phyloP scores from a whole-genome alignment of 2,113 vertebrate species.

The Brachionichthys hirsutus region DNA sequence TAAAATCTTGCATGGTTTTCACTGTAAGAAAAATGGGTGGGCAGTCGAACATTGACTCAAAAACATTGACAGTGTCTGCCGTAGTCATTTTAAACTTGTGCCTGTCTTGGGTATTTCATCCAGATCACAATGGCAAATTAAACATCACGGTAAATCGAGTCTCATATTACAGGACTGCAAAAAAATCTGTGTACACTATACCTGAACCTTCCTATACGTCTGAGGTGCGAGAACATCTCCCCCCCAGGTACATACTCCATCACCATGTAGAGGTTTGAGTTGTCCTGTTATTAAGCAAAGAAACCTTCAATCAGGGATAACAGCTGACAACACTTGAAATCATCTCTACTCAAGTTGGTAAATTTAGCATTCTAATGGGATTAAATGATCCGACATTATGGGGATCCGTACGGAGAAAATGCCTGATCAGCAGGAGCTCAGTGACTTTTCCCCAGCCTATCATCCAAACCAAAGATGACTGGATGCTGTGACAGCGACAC shows the following conservation, averaged over 20 bases:
- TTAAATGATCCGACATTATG: background rate
- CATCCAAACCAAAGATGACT: too few species aligned
- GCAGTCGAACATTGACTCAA: constrained; percentile 3
- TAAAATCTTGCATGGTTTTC: constrained; percentile 98
- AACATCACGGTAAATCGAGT: background rate
- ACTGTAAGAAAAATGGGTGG: constrained; percentile 73
- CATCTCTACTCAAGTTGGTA: background rate
- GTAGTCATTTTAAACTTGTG: background rate
- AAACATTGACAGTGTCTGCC: background rate
- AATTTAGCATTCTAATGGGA: background rate
- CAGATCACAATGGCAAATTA: too few species aligned
- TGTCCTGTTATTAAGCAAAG: constrained; percentile 81
- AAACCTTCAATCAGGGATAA: background rate
- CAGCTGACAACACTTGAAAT: background rate
- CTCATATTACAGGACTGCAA: background rate
- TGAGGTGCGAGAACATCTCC: constrained; percentile 99
- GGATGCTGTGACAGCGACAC: too few species aligned
- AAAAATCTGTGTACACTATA: constrained; percentile 44
- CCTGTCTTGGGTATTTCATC: background rate
- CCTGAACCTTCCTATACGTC: constrained; percentile 99
- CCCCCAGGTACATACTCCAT: constrained; percentile 99
- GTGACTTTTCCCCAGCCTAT: too few species aligned
- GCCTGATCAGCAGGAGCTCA: too few species aligned
- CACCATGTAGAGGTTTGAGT: constrained; percentile 99
- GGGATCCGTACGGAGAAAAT: too few species aligned